Base-by-base conservation (phyloP, 2,797 vertebrate genomes). In the Bryconaethiops microstoma region DNA sequence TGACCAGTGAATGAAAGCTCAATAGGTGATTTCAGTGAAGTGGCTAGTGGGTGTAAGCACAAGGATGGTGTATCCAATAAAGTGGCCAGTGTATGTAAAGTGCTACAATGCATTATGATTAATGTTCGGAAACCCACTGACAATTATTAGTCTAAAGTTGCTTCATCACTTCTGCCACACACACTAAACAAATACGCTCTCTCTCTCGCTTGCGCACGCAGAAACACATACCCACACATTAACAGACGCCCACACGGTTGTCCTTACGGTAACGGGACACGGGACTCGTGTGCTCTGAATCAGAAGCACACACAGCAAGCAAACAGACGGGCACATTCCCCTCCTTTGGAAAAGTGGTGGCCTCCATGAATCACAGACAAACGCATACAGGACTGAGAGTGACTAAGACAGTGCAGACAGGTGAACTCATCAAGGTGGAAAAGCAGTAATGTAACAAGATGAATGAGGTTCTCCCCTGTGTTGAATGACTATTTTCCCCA, bases 361-460 rank as follows among this genome's bases (percentile, higher is more conserved):
- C 42, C 50, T 54, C 9, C 63, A 54, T 81, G 79, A 81, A 76
- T 81, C 79, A 76, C 48, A 21, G 73, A 19, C 52, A 65, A 65
- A 23, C 25, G 68, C 40, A 50, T 54, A 71, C 55, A n/a, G 12
- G 1, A 52, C 73, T 54, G 57, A 52, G 40, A 21, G 65, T 81
- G 79, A 76, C 54, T 81, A 70, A 81, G 54, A 75, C 23, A 14
- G 14, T 63, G 54, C 14, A 81, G 79, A 81, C 79, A 81, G 74
- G 67, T 77, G 59, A 71, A 72, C 74, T 76, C 67, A 77, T 64
- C 67, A 25, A 77, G 59, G 35, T 76, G 80, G 74, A 71, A 76
- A 81, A 54, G n/a, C 5, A 54, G 29, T 8, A 69, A 21, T 35
- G 52, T 62, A 62, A 75, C 21, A 80, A 75, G 72, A 69, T 21